Evolutionary conservation across 35 echinoderm and acorn worm genomes (phyloP).

Genomic region (Apostichopus californicus): DNA sequence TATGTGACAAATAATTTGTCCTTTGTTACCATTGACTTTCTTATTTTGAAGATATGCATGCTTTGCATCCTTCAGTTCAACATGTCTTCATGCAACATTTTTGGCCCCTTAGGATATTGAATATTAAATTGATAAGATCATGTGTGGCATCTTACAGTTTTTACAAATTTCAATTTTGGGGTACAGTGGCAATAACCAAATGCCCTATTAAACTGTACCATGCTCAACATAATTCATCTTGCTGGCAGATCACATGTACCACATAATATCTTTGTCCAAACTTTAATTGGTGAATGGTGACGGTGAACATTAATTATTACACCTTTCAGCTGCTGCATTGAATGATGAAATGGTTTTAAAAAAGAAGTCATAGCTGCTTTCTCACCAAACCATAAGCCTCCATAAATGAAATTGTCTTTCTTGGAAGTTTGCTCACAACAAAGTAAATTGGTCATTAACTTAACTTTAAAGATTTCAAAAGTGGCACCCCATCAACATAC

Average conservation of each 20-base stretch:
- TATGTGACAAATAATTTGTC: slow-evolving; percentile 1
- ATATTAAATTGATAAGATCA: slow-evolving; percentile 16
- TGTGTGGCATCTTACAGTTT: background rate
- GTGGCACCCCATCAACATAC: background rate
- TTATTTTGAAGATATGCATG: background rate
- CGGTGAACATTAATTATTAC: background rate
- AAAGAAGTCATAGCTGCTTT: slow-evolving; percentile 4
- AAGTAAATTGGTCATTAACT: background rate
- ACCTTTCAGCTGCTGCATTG: background rate
- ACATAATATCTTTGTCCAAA: slow-evolving; percentile 9
- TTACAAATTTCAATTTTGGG: background rate
- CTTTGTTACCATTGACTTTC: slow-evolving; percentile 49
- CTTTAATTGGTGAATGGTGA: background rate
- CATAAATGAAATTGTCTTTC: background rate
- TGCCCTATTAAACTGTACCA: slow-evolving; percentile 46
- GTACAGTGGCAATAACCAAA: slow-evolving; percentile 34
- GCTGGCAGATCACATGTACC: slow-evolving; percentile 54
- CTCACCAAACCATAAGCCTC: background rate
- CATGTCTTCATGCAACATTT: background rate
- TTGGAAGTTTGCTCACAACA: background rate
- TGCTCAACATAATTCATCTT: slow-evolving; percentile 7
- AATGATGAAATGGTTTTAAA: slow-evolving; percentile 6
- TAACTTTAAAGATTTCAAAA: background rate
- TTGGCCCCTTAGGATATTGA: slow-evolving; percentile 3
- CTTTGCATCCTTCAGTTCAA: background rate